Base-by-base conservation (phyloP, 2,113 vertebrate genomes). In the Tringa solitaria region DNA sequence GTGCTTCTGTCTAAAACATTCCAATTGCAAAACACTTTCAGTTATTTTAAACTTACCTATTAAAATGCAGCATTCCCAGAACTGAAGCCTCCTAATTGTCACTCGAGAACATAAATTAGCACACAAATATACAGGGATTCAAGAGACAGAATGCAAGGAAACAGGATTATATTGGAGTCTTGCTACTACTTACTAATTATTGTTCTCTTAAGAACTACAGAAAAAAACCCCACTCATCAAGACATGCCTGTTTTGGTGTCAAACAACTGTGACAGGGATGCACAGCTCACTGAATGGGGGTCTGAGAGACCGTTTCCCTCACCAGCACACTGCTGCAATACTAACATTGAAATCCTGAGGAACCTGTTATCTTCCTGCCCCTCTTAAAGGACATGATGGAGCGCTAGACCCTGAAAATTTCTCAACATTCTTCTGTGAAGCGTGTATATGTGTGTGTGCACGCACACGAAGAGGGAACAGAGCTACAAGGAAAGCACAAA, bases 191-290 rank as follows among this genome's bases (percentile, higher is more conserved):
- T 75, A 87, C 33, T 50, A 64, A 35, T 70, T 78, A 74, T 15
- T 33, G 9, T n/a, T 67, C n/a, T 46, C 28, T 74, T 75, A 56
- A 84, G 17, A 50, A 82, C 20, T n/a, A 48, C 16, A 46, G 59
- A 51, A 63, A 83, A 89, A 83, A 93, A 89, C 59, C 3, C 3
- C 46, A 5, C 14, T 50, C 35, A 81, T n/a, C 12, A 48, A 67
- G 75, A 89, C 0, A 0, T 26, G 24, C 26, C 27, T 22, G 50
- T 54, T 0, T 54, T 0, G 1, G 18, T 1, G 1, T 50, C 54
- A 51, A 76, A 39, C 23, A 59, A 65, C 6, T 2, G 0, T 8
- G 43, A 39, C 8, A 1, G 53, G 50, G 57, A 78, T 9, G 41
- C 8, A 10, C 20, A 13, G 23, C 41, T 70, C 39, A 13, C 0